Evolutionary conservation across 1,140 invertebrate species (phyloP), one percentile per base, ranked within the genome.

Genomic region (Drepana arcuata): DNA sequence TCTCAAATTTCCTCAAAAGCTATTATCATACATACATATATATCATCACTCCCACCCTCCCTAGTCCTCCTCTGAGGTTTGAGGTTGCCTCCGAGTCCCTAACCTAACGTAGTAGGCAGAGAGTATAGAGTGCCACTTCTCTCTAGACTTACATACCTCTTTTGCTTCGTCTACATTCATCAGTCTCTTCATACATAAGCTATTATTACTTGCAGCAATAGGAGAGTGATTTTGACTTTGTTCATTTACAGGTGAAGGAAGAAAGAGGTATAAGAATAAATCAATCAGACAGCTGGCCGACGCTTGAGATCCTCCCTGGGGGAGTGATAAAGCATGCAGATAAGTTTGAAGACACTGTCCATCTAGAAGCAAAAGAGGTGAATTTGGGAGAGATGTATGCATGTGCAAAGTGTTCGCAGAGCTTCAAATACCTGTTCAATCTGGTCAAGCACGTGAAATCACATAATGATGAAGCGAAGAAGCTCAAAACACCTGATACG

Each of bases 361-460:
- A 34, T 14, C 24, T 39, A 16, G 38, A 26, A 15, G 15, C 34
- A 18, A 31, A 38, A n/a, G 24, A 23, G 10, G 29, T 35, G 1
- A 29, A 34, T 9, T 40, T 29, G 9, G 61, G 63, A 1, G 62
- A 60, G 42, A 69, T 75, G 60, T 79, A 79, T 34, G 74, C 63
- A 10, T 79, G 74, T 40, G 74, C 71, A 1, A 79, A 73, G 35
- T 79, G 74, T 25, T 54, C 74, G 0, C 51, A 75, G 27, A 66
- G 59, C n/a, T 78, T 71, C 32, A 64, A 72, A 11, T 60, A 56
- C 29, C 43, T 78, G 14, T 65, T 58, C 23, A 53, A 49, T 21
- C 39, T 79, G 12, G 67, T 71, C 7, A 73, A 71, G 45, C 73
- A 79, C 53, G 69, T 79, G 0, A 55, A 56, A 26, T 65, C 56